Conservation (phyloP, 2,113 vertebrate genomes). For the Dasypus novemcinctus region DNA sequence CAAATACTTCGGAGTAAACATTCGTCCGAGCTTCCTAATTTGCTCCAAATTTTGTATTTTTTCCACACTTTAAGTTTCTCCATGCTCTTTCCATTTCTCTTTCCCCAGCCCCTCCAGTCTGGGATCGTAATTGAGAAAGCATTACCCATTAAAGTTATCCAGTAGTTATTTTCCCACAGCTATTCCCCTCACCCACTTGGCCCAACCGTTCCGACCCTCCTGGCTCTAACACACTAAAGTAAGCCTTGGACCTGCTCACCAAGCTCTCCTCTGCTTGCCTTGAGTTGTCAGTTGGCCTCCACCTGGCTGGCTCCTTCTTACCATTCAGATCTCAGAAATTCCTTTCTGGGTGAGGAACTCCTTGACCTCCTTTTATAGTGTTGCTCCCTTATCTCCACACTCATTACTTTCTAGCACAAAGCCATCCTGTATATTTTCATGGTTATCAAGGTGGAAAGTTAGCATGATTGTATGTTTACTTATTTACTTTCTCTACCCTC, state of each 20-base stretch:
- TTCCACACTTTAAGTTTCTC: not conserved
- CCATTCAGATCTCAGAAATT: not conserved
- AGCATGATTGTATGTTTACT: not conserved
- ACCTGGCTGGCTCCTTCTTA: no score
- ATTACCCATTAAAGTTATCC: no score
- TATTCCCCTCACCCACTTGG: not conserved
- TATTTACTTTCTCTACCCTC: not conserved
- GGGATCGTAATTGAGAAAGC: not conserved
- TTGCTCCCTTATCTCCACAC: not conserved
- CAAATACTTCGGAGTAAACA: not conserved
- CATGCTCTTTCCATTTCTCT: not conserved
- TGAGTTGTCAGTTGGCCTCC: no score
- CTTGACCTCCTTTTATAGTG: not conserved
- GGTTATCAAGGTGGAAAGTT: not conserved
- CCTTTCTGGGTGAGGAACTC: not conserved
- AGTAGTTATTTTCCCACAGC: not conserved
- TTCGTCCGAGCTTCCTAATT: not conserved
- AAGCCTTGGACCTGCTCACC: not conserved
- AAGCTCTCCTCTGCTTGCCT: rapidly evolving
- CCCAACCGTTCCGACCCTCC: not conserved
- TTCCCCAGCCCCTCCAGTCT: no score
- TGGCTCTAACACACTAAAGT: not conserved
- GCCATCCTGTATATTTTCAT: not conserved
- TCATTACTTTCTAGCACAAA: not conserved
- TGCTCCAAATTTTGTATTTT: not conserved